Conservation (phyloP, 2,888 invertebrate species). For the Uropetala carovei region DNA sequence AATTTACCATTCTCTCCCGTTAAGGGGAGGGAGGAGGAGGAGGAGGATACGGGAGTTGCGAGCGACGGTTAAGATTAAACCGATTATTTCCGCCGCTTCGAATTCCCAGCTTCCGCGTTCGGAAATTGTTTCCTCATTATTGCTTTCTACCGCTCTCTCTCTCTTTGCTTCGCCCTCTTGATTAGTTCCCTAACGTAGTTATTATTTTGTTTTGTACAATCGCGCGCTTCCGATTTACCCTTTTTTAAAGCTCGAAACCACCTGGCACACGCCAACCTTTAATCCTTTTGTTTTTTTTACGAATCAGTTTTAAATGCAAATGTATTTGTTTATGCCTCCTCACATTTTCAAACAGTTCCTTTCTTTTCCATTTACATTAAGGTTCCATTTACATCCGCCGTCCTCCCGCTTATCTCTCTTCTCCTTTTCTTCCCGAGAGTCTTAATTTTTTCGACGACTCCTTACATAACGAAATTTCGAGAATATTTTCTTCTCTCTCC, state of each 20-base stretch:
- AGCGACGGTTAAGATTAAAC: constrained; percentile 12
- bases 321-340: constrained; percentile 17
- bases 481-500: not conserved
- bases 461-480: constrained; percentile 18
- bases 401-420: not conserved
- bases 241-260: constrained; percentile 22
- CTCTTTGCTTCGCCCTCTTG: not conserved
- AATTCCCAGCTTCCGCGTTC: not conserved
- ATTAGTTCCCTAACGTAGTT: constrained; percentile 1
- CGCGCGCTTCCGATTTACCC: not conserved
- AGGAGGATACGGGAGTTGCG: not conserved
- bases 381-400: not conserved
- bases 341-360: not conserved
- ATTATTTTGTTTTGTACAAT: constrained; percentile 2
- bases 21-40: not conserved
- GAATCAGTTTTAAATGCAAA: not conserved
- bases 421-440: not conserved
- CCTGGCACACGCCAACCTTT: constrained; percentile 6
- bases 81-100: constrained; percentile 6
- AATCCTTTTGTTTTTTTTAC: not conserved
- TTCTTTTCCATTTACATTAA: constrained; percentile 25
- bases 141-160: not conserved
- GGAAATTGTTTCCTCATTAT: constrained; percentile 32
- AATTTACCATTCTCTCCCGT: not conserved
- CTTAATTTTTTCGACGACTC: not conserved